Conservation (phyloP, 2,888 invertebrate species). For the Drosophila dives region DNA sequence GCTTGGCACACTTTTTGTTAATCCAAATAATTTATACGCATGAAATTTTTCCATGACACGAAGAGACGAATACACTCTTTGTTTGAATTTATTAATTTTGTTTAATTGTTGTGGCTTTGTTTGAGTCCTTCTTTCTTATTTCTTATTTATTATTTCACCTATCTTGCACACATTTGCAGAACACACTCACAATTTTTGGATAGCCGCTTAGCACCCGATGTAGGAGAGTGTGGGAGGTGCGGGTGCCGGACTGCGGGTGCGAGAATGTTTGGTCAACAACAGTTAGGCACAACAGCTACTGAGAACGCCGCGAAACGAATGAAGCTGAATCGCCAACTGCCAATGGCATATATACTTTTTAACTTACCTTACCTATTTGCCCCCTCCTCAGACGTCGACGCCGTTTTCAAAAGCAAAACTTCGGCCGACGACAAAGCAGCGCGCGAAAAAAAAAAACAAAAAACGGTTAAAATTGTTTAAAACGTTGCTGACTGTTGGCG, state of each 20-base stretch:
- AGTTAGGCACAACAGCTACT: constrained; percentile 47
- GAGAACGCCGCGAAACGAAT: constrained; percentile 79
- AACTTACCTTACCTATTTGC: constrained; percentile 39
- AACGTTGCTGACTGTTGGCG: constrained; percentile 63
- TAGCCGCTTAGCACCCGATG: constrained; percentile 38
- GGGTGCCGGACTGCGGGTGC: constrained; percentile 24
- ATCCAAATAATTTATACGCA: constrained; percentile 9
- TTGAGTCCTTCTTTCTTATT: constrained; percentile 30
- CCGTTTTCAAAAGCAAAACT: background rate
- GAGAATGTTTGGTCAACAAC: constrained; percentile 26
- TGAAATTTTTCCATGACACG: constrained; percentile 52
- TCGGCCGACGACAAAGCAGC: constrained; percentile 36
- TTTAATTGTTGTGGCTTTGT: too few species aligned
- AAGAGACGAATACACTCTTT: background rate
- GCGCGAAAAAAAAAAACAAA: constrained; percentile 19
- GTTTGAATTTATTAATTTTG: background rate
- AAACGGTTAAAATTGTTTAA: constrained; percentile 77
- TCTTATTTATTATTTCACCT: background rate
- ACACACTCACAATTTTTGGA: constrained; percentile 44
- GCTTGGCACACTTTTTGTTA: constrained; percentile 33
- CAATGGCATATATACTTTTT: constrained; percentile 77
- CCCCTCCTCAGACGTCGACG: constrained; percentile 37
- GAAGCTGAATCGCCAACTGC: constrained; percentile 75
- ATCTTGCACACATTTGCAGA: constrained; percentile 2
- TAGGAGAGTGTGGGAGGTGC: constrained; percentile 10